Evolutionary conservation across 2,888 invertebrate genomes (phyloP).

Genomic region (Pherbina coryleti): DNA sequence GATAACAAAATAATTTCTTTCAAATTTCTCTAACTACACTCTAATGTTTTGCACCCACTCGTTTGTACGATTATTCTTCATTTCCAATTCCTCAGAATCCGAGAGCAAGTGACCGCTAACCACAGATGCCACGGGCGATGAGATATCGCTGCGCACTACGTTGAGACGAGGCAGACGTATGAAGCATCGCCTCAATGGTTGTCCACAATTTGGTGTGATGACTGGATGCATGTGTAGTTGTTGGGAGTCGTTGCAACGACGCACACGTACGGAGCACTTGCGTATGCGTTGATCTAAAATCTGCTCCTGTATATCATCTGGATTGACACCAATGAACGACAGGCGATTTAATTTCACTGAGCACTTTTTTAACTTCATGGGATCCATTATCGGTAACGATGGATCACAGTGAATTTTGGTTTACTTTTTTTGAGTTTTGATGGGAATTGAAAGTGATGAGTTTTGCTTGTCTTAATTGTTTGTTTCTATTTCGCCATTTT

Average conservation of each 20-base stretch:
- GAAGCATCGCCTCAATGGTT: slow-evolving; percentile 53
- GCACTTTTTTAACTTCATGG: slow-evolving; percentile 53
- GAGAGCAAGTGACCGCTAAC: slow-evolving; percentile 41
- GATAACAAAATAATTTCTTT: slow-evolving; percentile 4
- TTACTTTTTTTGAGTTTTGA: background rate
- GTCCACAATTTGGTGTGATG: slow-evolving; percentile 17
- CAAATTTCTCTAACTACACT: background rate
- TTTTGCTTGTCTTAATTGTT: background rate
- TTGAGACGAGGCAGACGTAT: slow-evolving; percentile 59
- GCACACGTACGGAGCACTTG: slow-evolving; percentile 58
- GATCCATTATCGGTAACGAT: slow-evolving; percentile 47
- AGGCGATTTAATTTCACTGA: slow-evolving; percentile 56
- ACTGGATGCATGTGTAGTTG: background rate
- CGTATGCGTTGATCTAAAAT: slow-evolving; percentile 52
- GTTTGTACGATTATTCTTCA: background rate
- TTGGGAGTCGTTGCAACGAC: slow-evolving; percentile 46
- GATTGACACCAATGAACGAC: slow-evolving; percentile 49
- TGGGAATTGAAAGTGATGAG: background rate
- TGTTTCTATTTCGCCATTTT: slow-evolving; percentile 19
- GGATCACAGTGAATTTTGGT: background rate
- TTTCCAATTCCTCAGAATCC: slow-evolving; percentile 21
- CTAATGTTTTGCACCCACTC: slow-evolving; percentile 23
- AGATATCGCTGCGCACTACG: slow-evolving; percentile 54
- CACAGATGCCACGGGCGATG: slow-evolving; percentile 57
- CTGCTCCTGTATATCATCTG: slow-evolving; percentile 44